Evolutionary conservation across 2,888 invertebrate species (phyloP), one percentile per base, ranked within the genome.

Genomic region (Pemphredon lugubris): DNA sequence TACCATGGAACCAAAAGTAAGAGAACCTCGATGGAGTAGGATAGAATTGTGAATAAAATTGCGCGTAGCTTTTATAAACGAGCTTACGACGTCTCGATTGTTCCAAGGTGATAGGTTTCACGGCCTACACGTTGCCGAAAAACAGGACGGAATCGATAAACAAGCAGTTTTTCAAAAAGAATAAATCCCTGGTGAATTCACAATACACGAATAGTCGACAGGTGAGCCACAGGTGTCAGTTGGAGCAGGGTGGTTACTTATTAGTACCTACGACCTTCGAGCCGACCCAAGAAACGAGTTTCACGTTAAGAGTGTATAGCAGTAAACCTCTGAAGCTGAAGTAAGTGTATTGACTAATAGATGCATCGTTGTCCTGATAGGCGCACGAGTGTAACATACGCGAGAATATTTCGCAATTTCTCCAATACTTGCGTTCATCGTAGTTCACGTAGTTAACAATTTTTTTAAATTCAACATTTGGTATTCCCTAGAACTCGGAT

Each of bases 201-300:
- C 96, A 96, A 84, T 97, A 97, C 86, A 96, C 97, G 1, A 97
- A 97, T 87, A 96, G 96, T 84, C 92, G 97, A 78, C 97, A 97
- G 91, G 96, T 97, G 61, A 95, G 94, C 87, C 93, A 92, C 88
- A 93, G 96, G 82, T 95, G 95, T 86, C 93, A 94, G 72, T 90
- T 97, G 77, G 95, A 96, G 83, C 93, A 94, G 74, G 96, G 96
- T 1, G 93, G 95, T 23, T 97, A 96, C 88, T 91, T 97, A 37
- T 92, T 97, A 45, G 92, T 97, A 84, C 97, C 97, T 0, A 97
- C 97, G 1, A 97, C 97, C 0, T 97, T 96, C 86, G 97, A 97
- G 86, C 96, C 97, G 0, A 94, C 95, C 0, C 96, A 97, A 87
- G 97, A 97, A 90, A 96, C 96, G 0, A 94, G 94, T 79, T 97